phyloP scores from a whole-genome alignment of 1,140 invertebrate genomes.

The Leguminivora glycinivorella region DNA sequence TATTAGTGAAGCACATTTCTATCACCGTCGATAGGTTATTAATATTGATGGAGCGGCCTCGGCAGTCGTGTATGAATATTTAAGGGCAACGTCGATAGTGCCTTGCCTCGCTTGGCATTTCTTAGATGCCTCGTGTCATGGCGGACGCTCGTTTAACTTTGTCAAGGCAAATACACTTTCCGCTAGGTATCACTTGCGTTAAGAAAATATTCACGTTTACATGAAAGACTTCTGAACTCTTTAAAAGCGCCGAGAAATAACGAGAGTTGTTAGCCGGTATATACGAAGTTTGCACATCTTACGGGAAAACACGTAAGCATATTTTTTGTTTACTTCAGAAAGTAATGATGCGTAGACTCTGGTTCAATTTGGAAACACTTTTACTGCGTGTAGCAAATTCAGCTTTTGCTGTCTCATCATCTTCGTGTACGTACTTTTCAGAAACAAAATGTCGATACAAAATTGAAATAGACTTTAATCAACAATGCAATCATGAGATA shows the following conservation, averaged over 20 bases:
- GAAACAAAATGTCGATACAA: no score
- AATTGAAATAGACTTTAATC: no score
- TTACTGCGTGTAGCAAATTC: neutral
- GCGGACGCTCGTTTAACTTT: slow-evolving; percentile 3
- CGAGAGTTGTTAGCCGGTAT: neutral
- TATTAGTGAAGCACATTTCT: slow-evolving; percentile 47
- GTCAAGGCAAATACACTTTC: slow-evolving; percentile 17
- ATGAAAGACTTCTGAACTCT: neutral
- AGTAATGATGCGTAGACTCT: neutral
- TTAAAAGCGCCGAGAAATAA: slow-evolving; percentile 1
- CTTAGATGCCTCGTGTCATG: slow-evolving; percentile 36
- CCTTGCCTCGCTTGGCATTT: slow-evolving; percentile 39
- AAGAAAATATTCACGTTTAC: slow-evolving; percentile 15
- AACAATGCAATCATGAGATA: no score
- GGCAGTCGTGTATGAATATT: slow-evolving; percentile 55
- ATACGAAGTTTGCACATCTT: neutral
- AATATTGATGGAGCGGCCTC: slow-evolving; percentile 55
- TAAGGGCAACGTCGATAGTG: slow-evolving; percentile 47
- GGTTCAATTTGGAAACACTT: neutral
- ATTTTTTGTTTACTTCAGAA: neutral
- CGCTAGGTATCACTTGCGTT: slow-evolving; percentile 9
- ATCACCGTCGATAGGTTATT: slow-evolving; percentile 48
- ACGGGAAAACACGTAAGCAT: neutral
- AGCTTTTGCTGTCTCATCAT: no score
- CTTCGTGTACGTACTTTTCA: no score